phyloP scores from a whole-genome alignment of 2,888 invertebrate genomes.

The Ceriagrion tenellum region DNA sequence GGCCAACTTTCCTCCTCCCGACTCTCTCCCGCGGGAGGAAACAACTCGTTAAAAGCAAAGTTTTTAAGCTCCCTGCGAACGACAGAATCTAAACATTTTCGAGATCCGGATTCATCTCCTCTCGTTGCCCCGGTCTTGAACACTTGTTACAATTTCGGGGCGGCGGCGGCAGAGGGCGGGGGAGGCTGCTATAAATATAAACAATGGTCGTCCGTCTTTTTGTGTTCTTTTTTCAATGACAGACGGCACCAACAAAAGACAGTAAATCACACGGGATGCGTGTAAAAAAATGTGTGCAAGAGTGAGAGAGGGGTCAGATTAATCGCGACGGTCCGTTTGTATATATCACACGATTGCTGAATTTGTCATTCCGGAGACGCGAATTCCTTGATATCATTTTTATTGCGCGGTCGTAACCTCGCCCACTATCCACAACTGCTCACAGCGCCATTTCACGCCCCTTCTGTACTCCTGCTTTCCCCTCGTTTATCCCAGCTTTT shows the following conservation, averaged over 20 bases:
- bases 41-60: not conserved
- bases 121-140: not conserved
- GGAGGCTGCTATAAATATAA: not conserved
- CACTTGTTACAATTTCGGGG: not conserved
- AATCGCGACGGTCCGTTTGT: conserved; percentile 27
- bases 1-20: not conserved
- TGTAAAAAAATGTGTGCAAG: not conserved
- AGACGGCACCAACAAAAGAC: conserved; percentile 28
- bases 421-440: not conserved
- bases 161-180: not conserved
- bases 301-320: conserved; percentile 1
- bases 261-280: conserved; percentile 27
- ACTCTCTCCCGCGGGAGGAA: not conserved
- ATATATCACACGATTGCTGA: conserved; percentile 51
- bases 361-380: conserved; percentile 38
- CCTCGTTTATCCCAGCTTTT: not conserved
- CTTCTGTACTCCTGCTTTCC: not conserved
- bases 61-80: not conserved
- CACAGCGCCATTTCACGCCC: not conserved
- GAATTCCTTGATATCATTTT: conserved; percentile 54
- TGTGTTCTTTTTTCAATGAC: not conserved
- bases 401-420: conserved; percentile 37
- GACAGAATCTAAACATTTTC: conserved; percentile 29
- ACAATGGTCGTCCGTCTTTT: conserved; percentile 5
- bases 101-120: conserved; percentile 8